Evolutionary conservation across 2,113 vertebrate genomes (phyloP).

Genomic region (Anarrhichthys ocellatus): DNA sequence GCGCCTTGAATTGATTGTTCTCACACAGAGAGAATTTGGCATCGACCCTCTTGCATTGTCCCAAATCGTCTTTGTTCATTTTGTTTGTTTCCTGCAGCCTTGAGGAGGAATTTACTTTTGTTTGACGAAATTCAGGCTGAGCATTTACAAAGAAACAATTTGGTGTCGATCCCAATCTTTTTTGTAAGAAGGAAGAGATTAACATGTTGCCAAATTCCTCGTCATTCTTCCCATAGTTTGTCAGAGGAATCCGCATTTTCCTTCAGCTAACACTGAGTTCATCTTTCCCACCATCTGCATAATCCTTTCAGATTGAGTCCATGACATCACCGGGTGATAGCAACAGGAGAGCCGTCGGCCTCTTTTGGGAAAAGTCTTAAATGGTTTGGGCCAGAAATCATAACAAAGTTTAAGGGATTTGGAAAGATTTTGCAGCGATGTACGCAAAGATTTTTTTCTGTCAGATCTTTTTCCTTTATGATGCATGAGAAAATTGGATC

Average conservation of each 20-base stretch:
- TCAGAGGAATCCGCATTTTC: conserved; percentile 70
- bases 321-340: conserved; percentile 77
- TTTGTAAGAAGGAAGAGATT: conserved; percentile 55
- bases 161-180: conserved; percentile 43
- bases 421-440: conserved; percentile 66
- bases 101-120: conserved; percentile 51
- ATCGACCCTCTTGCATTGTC: conserved; percentile 59
- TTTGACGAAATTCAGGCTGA: conserved; percentile 46
- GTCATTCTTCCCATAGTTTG: conserved; percentile 69
- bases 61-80: conserved; percentile 23
- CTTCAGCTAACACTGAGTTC: conserved; percentile 40
- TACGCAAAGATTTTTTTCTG: conserved; percentile 49
- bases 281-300: conserved; percentile 60
- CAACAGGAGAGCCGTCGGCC: conserved; percentile 46
- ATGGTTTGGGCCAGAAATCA: conserved; percentile 62
- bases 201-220: conserved; percentile 59
- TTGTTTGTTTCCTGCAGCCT: conserved; percentile 60
- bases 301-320: conserved; percentile 68
- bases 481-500: conserved; percentile 68
- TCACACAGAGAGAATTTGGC: conserved; percentile 38
- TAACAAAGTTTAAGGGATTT: conserved; percentile 77
- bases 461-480: conserved; percentile 63
- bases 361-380: conserved; percentile 65
- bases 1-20: conserved; percentile 53
- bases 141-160: conserved; percentile 60